Conservation (phyloP, 2,888 invertebrate species). For the Mystacides longicornis region DNA sequence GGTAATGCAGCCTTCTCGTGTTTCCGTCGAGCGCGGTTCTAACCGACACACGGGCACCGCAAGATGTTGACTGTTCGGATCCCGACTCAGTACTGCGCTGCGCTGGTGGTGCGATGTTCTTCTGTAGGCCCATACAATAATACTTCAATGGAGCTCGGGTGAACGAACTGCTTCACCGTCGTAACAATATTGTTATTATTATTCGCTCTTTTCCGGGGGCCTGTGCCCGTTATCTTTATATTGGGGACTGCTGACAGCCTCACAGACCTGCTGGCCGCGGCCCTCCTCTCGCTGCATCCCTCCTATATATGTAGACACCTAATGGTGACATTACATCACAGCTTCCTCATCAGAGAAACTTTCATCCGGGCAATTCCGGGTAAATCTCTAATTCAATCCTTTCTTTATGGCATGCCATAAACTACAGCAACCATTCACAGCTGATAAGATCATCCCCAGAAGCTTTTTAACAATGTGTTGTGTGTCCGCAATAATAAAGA, state of each 20-base stretch:
- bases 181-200: constrained; percentile 12
- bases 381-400: no score
- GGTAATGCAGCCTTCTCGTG: constrained; percentile 16
- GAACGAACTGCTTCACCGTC: constrained; percentile 23
- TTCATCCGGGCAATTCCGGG: no score
- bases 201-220: constrained; percentile 20
- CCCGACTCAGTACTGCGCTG: constrained; percentile 8
- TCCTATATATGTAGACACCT: no score
- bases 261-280: no score
- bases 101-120: neutral
- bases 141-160: constrained; percentile 21
- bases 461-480: no score
- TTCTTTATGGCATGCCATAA: no score
- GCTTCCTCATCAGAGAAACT: no score
- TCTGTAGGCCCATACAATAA: neutral
- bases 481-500: no score
- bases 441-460: no score
- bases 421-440: no score
- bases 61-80: neutral
- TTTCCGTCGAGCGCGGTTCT: constrained; percentile 1
- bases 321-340: no score
- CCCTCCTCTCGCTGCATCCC: neutral
- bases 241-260: constrained; percentile 2
- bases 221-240: constrained; percentile 22
- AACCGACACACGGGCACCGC: no score